A percentile compares a stretch with the other conserved stretches of the same genome.
Conservation (phyloP, 2,797 vertebrate species). For the Sebastes itinus region DNA sequence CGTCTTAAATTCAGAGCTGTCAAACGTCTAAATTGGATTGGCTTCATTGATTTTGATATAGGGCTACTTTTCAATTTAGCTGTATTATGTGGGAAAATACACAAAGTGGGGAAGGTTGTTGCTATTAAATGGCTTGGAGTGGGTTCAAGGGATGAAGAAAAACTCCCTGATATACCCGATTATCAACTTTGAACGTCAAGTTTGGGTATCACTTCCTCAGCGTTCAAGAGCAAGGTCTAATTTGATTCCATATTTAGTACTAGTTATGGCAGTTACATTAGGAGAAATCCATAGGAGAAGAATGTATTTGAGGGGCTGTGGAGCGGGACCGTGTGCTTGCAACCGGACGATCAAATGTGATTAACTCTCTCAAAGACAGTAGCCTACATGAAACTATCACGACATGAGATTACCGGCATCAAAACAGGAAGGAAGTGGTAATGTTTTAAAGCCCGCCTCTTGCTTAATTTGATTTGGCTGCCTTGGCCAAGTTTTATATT, state of each 20-base stretch:
- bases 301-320: too few species aligned
- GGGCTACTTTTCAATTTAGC: not conserved
- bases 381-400: too few species aligned
- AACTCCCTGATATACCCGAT: not conserved
- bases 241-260: not conserved
- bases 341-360: too few species aligned
- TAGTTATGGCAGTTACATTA: not conserved
- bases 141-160: not conserved
- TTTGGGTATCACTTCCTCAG: not conserved
- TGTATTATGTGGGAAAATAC: not conserved
- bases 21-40: slow-evolving; percentile 23
- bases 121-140: not conserved
- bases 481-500: too few species aligned
- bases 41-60: slow-evolving; percentile 33
- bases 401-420: too few species aligned
- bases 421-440: too few species aligned
- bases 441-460: too few species aligned
- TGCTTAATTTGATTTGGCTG: too few species aligned
- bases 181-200: not conserved
- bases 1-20: slow-evolving; percentile 5
- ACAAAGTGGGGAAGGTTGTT: not conserved
- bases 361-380: too few species aligned
- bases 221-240: not conserved
- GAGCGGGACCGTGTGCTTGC: too few species aligned
- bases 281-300: not conserved